Conservation (phyloP, 2,797 vertebrate species). For the Clarias fuscus region DNA sequence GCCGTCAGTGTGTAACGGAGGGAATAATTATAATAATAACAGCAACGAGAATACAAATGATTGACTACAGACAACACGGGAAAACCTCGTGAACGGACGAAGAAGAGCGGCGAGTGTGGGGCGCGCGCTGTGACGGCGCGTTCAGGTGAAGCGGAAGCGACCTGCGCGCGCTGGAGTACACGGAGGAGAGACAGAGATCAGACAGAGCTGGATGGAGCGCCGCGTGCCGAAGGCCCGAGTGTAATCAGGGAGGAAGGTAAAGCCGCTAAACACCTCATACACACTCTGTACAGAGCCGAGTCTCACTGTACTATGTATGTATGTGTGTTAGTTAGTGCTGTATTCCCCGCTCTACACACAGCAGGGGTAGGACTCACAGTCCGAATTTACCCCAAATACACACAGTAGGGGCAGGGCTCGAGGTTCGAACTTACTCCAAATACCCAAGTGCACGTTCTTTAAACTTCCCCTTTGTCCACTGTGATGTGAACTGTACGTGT, state of each 20-base stretch:
- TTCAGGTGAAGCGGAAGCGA: conserved; percentile 67
- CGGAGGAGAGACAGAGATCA: not conserved
- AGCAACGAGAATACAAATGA: not conserved
- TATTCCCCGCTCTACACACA: not conserved
- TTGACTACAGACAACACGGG: not conserved
- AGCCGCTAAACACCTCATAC: not conserved
- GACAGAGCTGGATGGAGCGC: conserved; percentile 5
- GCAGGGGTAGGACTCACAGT: too few relatives aligned
- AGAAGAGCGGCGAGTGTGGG: not conserved
- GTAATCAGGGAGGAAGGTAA: conserved; percentile 8
- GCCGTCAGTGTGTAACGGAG: not conserved
- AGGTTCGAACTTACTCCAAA: not conserved
- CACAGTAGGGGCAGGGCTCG: not conserved
- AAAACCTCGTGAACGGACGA: not conserved
- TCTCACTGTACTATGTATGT: not conserved
- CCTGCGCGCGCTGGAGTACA: not conserved
- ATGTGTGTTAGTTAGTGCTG: too few relatives aligned
- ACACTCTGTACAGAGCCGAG: not conserved
- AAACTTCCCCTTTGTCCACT: not conserved
- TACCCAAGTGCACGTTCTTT: not conserved
- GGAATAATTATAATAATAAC: not conserved
- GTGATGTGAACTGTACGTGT: too few relatives aligned
- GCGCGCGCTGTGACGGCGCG: not conserved
- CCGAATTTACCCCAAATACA: too few relatives aligned
- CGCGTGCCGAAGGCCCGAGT: not conserved